These are phyloP conservation scores for Exocentrus adspersus DNA, from an alignment of 2,888 invertebrate genomes.

Conservation along the genomic window DNA sequence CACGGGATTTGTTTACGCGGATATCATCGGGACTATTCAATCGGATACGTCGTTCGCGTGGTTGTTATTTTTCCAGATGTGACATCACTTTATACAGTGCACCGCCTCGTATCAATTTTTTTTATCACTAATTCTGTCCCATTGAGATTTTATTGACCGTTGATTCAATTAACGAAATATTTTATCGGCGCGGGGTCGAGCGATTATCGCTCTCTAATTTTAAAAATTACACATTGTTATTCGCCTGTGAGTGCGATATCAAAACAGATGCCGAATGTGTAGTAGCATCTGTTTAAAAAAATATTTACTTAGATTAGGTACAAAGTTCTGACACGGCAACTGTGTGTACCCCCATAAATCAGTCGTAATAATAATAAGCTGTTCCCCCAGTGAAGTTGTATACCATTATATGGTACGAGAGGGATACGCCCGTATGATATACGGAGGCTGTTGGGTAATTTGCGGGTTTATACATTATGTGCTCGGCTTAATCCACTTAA, in stretches of 20 bases:
- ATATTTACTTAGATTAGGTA: no score
- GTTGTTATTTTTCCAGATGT: neutral
- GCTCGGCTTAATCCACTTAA: conserved; percentile 35
- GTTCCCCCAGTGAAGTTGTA: conserved; percentile 28
- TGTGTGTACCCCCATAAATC: conserved; percentile 33
- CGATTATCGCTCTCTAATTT: conserved; percentile 14
- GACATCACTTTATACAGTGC: neutral
- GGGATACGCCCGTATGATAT: conserved; percentile 11
- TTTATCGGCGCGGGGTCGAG: conserved; percentile 11
- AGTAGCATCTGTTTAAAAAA: no score
- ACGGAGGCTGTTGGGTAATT: conserved; percentile 28
- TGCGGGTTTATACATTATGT: conserved; percentile 31
- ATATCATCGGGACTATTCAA: neutral
- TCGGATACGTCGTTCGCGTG: neutral
- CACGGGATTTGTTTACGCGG: neutral
- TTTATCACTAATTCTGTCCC: neutral
- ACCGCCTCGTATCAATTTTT: neutral
- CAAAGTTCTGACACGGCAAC: no score
- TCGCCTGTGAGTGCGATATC: neutral
- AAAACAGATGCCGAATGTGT: neutral
- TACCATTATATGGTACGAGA: neutral
- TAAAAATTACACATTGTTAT: conserved; percentile 20
- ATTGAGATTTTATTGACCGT: conserved; percentile 7
- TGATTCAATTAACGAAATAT: conserved; percentile 8
- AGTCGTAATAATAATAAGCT: conserved; percentile 27